Percentiles rank a stretch among this genome's conserved stretches.
Conservation (phyloP, 2,888 invertebrate species). For the Diarsia brunnea region DNA sequence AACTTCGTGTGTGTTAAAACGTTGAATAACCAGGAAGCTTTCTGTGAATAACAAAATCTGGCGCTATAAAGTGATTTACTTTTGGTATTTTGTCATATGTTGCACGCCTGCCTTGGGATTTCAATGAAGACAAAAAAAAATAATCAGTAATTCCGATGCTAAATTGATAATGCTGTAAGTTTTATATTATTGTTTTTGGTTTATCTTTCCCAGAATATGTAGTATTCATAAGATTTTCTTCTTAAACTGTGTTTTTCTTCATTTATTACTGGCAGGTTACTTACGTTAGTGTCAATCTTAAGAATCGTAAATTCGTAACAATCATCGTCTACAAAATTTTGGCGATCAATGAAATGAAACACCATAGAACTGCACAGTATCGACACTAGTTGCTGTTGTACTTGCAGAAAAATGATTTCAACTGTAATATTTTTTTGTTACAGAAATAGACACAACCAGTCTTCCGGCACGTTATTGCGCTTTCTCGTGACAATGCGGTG, state of each 20-base stretch:
- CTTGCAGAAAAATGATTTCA: conserved; percentile 45
- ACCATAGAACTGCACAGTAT: conserved; percentile 6
- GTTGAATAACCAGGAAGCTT: conserved; percentile 71
- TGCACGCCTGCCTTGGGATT: conserved; percentile 90
- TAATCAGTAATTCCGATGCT: conserved; percentile 87
- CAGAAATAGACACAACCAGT: conserved; percentile 88
- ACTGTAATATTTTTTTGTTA: conserved; percentile 80
- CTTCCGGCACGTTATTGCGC: conserved; percentile 84
- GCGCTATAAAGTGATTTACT: conserved; percentile 76
- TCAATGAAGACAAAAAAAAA: conserved; percentile 88
- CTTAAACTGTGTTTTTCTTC: conserved; percentile 59
- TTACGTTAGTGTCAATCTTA: conserved; percentile 68
- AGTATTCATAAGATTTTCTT: conserved; percentile 43
- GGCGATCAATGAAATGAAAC: conserved; percentile 49
- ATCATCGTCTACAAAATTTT: conserved; percentile 65
- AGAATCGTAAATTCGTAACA: conserved; percentile 67
- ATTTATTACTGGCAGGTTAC: conserved; percentile 80
- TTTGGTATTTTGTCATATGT: conserved; percentile 88
- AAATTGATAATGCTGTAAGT: conserved; percentile 90
- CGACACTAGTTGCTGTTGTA: conserved; percentile 7
- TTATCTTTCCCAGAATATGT: conserved; percentile 55
- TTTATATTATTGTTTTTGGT: conserved; percentile 72
- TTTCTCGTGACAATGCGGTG: conserved; percentile 86
- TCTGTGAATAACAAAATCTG: conserved; percentile 73
- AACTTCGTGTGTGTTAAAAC: conserved; percentile 78